Percentiles rank a stretch among this genome's conserved stretches.
Evolutionary conservation across 2,797 vertebrate genomes (phyloP).

Genomic region (Cossypha polioptera): DNA sequence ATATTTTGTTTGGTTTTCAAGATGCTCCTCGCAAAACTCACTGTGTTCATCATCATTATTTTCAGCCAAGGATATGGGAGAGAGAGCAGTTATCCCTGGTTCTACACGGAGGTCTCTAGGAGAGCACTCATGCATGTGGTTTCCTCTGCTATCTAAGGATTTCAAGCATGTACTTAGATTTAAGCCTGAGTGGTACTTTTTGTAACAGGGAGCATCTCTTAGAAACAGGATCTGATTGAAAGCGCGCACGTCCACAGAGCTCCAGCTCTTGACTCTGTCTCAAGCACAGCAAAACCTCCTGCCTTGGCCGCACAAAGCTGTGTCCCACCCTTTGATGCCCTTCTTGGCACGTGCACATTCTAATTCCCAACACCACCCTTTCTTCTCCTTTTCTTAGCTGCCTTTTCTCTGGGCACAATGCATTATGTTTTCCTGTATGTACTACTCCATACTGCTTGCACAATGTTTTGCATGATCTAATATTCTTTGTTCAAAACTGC

Average conservation of each 20-base stretch:
- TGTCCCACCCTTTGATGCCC: slow-evolving; percentile 18
- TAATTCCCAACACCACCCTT: slow-evolving; percentile 26
- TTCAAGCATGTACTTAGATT: not conserved
- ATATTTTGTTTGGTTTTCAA: not conserved
- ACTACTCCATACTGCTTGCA: slow-evolving; percentile 73
- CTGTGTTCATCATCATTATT: not conserved
- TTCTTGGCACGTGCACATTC: slow-evolving; percentile 46
- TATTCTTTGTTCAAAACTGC: slow-evolving; percentile 84
- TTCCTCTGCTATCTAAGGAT: not conserved
- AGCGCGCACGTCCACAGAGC: not conserved
- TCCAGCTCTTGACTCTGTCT: not conserved
- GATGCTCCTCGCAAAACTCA: not conserved
- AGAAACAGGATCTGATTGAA: not conserved
- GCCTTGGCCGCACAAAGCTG: not conserved
- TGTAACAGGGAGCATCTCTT: not conserved
- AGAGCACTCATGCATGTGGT: not conserved
- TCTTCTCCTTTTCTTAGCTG: slow-evolving; percentile 18
- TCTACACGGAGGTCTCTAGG: not conserved
- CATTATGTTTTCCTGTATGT: slow-evolving; percentile 53
- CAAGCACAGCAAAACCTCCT: not conserved
- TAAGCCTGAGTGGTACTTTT: not conserved
- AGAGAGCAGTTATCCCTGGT: not conserved
- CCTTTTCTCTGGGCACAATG: slow-evolving; percentile 57
- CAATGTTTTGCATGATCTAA: slow-evolving; percentile 80
- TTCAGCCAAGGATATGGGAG: not conserved